Evolutionary conservation across 2,888 invertebrate genomes (phyloP), one percentile per base, ranked within the genome.

Genomic region (Eretmocerus hayati): DNA sequence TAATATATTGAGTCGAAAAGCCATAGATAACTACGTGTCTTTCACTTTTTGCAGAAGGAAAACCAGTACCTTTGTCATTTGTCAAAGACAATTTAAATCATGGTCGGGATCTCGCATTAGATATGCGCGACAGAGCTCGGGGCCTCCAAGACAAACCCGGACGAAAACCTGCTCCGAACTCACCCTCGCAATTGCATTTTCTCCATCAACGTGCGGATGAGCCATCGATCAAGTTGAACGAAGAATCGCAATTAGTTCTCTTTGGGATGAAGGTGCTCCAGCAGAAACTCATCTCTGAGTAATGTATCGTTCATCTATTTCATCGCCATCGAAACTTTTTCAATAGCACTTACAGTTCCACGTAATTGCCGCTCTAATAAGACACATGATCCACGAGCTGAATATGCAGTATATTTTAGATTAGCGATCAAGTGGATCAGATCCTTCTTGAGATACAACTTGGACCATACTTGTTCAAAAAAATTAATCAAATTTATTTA

Each of bases 191-290:
- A 58, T 52, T 60, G 35, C 55, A 57, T 37, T 56, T 52, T 35
- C 44, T 57, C 20, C 49, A 57, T 45, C 52, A 52, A 23, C 46
- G 50, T 42, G 53, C 47, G 11, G 13, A 52, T 22, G 52, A 45
- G 11, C 33, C 48, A 5, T 15, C 52, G n/a, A 41, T 56, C 9
- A 39, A 30, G 36, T 42, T 56, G 5, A 56, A 59, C 42, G 45
- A 59, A 38, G 47, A 59, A 47, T 59, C 60, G 4, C 56, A 60
- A 33, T 35, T 50, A 31, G 46, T 54, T 5, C 47, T 61, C 5
- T 52, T 56, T 44, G 62, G 56, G 16, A 54, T 55, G 30, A 58
- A 58, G 46, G 52, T 59, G 5, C 53, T 60, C 35, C 59, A 55
- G 44, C 44, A 57, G 22, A 51, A 52, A 35, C 46, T 58, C 13